These are phyloP conservation scores for Gallinago stenura DNA, from an alignment of 2,797 vertebrate species.

Conservation along the genomic window DNA sequence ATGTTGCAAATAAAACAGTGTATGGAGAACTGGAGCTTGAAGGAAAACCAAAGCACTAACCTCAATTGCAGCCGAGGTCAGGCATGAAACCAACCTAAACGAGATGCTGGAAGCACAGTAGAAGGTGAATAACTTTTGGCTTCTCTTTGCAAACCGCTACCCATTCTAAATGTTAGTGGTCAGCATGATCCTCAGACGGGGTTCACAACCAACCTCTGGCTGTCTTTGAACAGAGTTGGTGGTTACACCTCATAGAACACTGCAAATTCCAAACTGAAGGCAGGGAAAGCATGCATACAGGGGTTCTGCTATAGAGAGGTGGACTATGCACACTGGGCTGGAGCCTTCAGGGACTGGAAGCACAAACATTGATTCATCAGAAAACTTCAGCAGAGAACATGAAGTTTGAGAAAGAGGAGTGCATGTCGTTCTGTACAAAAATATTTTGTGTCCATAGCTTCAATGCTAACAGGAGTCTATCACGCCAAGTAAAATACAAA, in stretches of 20 bases:
- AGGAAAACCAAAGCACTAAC: constrained; percentile 46
- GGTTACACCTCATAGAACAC: background rate
- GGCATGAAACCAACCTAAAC: constrained; percentile 59
- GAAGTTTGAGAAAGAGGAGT: background rate
- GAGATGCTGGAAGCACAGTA: constrained; percentile 19
- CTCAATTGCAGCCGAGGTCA: constrained; percentile 34
- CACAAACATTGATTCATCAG: background rate
- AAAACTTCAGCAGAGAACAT: background rate
- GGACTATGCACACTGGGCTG: background rate
- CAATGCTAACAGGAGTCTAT: background rate
- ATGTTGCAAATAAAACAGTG: background rate
- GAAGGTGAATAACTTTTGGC: constrained; percentile 26
- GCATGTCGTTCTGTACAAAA: background rate
- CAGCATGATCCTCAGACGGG: constrained; percentile 18
- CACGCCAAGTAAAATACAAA: background rate
- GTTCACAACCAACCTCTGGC: background rate
- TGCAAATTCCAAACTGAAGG: background rate
- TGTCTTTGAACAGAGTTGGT: constrained; percentile 8
- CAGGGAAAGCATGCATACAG: background rate
- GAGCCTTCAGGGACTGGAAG: background rate
- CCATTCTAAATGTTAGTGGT: constrained; percentile 3
- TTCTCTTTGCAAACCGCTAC: background rate
- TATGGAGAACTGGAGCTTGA: background rate
- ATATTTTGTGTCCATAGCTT: background rate
- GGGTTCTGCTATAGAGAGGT: background rate